Conservation (phyloP, 2,888 invertebrate genomes). For the Pollenia griseotomentosa region DNA sequence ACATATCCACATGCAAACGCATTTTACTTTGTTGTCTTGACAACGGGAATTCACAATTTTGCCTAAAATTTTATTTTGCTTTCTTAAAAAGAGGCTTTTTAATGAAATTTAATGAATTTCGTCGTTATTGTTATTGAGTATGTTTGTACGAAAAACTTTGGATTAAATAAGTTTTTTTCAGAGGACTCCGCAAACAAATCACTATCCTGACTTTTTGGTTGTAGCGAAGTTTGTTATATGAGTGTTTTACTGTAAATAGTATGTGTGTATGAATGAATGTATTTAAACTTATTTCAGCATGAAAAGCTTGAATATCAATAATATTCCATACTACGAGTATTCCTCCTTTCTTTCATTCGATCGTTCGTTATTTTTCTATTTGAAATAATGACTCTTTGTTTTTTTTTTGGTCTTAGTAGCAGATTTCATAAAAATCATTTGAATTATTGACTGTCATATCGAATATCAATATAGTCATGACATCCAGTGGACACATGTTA, state of each 20-base stretch:
- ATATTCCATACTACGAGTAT: conserved; percentile 38
- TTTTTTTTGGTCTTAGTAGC: conserved; percentile 16
- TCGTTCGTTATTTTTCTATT: conserved; percentile 8
- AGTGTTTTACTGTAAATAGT: neutral
- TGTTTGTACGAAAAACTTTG: too few species aligned
- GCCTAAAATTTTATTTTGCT: too few species aligned
- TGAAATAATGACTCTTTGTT: conserved; percentile 45
- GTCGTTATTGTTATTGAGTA: too few species aligned
- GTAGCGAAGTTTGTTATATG: too few species aligned
- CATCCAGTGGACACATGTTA: conserved; percentile 29
- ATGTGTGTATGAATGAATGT: neutral
- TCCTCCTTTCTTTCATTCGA: neutral
- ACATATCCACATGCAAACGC: too few species aligned
- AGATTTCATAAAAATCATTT: conserved; percentile 50
- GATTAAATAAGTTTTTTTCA: too few species aligned
- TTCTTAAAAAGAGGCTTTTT: too few species aligned
- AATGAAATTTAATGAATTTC: too few species aligned
- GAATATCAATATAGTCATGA: conserved; percentile 47
- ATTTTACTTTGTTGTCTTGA: too few species aligned
- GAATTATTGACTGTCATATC: conserved; percentile 58
- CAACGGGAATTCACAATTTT: too few species aligned
- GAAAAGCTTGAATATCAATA: conserved; percentile 58
- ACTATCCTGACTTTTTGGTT: too few species aligned
- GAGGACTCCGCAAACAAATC: too few species aligned
- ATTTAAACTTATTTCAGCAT: conserved; percentile 28